phyloP scores from a whole-genome alignment of 2,113 vertebrate species.

The Taurulus bubalis region DNA sequence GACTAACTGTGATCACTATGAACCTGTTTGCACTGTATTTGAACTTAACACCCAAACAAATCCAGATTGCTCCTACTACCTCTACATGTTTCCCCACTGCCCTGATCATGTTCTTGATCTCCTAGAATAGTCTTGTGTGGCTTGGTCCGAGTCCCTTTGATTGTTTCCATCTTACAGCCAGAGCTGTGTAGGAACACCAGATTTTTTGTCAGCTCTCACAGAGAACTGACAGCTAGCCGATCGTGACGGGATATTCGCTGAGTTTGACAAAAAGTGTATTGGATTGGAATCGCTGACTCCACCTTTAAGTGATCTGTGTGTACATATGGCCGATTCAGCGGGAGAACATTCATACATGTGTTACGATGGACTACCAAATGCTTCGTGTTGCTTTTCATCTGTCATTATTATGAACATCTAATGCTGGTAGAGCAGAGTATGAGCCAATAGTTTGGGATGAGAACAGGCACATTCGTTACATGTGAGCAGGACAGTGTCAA shows the following conservation, averaged over 20 bases:
- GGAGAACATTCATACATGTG: background rate
- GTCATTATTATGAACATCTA: background rate
- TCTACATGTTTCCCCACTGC: background rate
- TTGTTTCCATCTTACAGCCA: background rate
- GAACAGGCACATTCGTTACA: slow-evolving; percentile 11
- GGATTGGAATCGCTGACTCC: background rate
- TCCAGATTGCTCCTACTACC: background rate
- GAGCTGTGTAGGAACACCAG: background rate
- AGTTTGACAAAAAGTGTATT: background rate
- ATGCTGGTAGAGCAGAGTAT: background rate
- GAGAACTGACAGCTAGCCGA: background rate
- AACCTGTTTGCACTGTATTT: background rate
- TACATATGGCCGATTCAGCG: background rate
- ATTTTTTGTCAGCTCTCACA: background rate
- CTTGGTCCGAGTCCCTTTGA: background rate
- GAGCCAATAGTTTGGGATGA: background rate
- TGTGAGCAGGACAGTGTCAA: background rate
- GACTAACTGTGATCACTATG: background rate
- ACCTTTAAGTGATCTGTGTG: background rate
- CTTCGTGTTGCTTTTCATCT: background rate
- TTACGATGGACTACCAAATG: background rate
- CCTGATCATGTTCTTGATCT: background rate
- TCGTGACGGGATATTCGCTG: background rate
- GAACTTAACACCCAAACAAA: background rate
- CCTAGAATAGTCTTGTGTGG: background rate